phyloP scores from a whole-genome alignment of 1,140 invertebrate species.

The Trichogramma pretiosum region DNA sequence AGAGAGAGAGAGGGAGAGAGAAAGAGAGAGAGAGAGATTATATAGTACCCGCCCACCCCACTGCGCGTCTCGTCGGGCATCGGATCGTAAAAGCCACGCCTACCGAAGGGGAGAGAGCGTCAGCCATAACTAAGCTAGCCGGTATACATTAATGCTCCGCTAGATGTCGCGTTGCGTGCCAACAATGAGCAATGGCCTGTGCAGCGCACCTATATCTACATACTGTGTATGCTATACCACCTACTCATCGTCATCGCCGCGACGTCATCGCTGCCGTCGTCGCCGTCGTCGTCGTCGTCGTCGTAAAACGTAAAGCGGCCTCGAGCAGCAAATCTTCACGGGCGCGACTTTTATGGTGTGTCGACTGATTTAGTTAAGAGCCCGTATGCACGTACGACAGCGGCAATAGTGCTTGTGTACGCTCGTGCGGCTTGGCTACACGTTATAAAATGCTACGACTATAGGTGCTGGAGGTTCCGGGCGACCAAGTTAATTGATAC shows the following conservation, averaged over 20 bases:
- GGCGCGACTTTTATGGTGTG: conserved; percentile 18
- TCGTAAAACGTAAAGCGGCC: too few species aligned
- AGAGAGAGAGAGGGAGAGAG: background rate
- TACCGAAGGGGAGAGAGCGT: conserved; percentile 22
- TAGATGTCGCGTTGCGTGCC: conserved; percentile 35
- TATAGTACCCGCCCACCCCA: background rate
- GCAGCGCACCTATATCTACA: too few species aligned
- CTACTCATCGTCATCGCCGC: too few species aligned
- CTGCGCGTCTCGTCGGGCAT: background rate
- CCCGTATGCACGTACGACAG: too few species aligned
- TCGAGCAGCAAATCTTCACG: conserved; percentile 14
- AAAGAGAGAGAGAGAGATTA: background rate
- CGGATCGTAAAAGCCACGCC: conserved; percentile 35
- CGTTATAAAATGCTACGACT: too few species aligned
- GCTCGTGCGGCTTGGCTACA: too few species aligned
- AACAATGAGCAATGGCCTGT: too few species aligned
- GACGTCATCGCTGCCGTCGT: background rate
- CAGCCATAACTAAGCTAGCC: conserved; percentile 41
- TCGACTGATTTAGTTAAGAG: conserved; percentile 16
- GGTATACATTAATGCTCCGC: conserved; percentile 19
- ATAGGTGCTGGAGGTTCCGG: too few species aligned
- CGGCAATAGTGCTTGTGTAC: too few species aligned
- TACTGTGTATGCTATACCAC: too few species aligned
- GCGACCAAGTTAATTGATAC: conserved; percentile 19
- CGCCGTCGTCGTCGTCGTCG: too few species aligned